These are phyloP conservation scores for Mesochorus sp. DNA, from an alignment of 2,888 invertebrate species.

Conservation along the genomic window DNA sequence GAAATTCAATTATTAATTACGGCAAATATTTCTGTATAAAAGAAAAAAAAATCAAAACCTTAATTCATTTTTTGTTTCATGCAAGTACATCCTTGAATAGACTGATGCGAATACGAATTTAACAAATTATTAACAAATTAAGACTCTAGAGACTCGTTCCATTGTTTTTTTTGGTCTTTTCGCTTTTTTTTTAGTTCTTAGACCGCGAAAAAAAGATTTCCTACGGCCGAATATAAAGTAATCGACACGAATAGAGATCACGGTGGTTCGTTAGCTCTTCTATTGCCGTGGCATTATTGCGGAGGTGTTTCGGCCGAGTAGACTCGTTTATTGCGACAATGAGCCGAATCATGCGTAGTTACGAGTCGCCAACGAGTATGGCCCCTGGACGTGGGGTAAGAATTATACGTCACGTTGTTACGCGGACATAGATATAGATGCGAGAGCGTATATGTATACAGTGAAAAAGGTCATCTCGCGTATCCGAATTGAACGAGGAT, in stretches of 20 bases:
- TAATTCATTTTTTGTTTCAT: too few species aligned
- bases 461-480: constrained; percentile 20
- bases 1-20: too few species aligned
- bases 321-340: constrained; percentile 74
- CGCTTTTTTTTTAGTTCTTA: not conserved
- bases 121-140: too few species aligned
- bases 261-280: not conserved
- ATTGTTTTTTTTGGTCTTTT: not conserved
- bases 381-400: constrained; percentile 42
- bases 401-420: constrained; percentile 14
- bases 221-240: constrained; percentile 5
- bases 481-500: constrained; percentile 15
- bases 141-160: too few species aligned
- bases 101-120: too few species aligned
- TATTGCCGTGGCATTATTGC: constrained; percentile 55
- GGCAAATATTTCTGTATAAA: too few species aligned
- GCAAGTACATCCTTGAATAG: too few species aligned
- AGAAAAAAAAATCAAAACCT: too few species aligned
- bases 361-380: constrained; percentile 60
- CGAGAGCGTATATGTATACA: not conserved
- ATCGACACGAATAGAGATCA: not conserved
- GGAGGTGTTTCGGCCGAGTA: constrained; percentile 73
- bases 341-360: constrained; percentile 71
- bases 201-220: too few species aligned
- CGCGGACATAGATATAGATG: not conserved